phyloP scores from a whole-genome alignment of 2,888 invertebrate species.

The Urechis unicinctus region DNA sequence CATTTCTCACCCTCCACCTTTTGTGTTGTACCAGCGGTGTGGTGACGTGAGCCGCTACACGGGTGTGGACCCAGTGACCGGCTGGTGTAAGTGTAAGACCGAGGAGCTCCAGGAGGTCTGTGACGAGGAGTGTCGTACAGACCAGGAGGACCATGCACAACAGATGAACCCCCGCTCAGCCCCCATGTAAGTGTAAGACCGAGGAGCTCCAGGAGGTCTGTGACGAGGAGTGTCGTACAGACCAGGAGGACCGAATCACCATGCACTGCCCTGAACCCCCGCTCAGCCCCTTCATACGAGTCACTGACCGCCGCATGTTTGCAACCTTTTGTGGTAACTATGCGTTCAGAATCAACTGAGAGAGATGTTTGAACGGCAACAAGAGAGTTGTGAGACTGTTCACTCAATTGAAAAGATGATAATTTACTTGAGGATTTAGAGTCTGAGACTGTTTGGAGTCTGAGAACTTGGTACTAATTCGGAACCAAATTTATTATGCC shows the following conservation, averaged over 20 bases:
- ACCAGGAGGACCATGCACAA: slow-evolving; percentile 25
- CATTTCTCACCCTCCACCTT: too few species aligned
- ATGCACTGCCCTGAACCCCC: slow-evolving; percentile 31
- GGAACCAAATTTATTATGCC: too few species aligned
- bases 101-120: slow-evolving; percentile 40
- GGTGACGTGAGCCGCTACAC: slow-evolving; percentile 22
- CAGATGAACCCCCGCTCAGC: slow-evolving; percentile 31
- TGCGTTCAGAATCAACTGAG: too few species aligned
- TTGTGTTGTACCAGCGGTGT: slow-evolving; percentile 35
- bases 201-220: slow-evolving; percentile 40
- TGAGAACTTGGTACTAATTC: too few species aligned
- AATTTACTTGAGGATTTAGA: too few species aligned
- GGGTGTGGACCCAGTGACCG: slow-evolving; percentile 27
- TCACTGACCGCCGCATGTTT: slow-evolving; percentile 1
- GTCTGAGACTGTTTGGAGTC: too few species aligned
- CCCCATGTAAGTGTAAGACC: slow-evolving; percentile 22
- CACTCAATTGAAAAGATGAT: too few species aligned
- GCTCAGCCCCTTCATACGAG: slow-evolving; percentile 27
- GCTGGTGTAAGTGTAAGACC: slow-evolving; percentile 34
- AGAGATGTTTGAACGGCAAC: too few species aligned
- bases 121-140: slow-evolving; percentile 32
- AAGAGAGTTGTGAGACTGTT: background rate
- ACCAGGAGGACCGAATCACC: slow-evolving; percentile 24
- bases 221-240: slow-evolving; percentile 32
- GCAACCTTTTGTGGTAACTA: too few species aligned